These are phyloP conservation scores for Sardinella longiceps DNA, from an alignment of 2,797 vertebrate genomes.

Conservation along the genomic window DNA sequence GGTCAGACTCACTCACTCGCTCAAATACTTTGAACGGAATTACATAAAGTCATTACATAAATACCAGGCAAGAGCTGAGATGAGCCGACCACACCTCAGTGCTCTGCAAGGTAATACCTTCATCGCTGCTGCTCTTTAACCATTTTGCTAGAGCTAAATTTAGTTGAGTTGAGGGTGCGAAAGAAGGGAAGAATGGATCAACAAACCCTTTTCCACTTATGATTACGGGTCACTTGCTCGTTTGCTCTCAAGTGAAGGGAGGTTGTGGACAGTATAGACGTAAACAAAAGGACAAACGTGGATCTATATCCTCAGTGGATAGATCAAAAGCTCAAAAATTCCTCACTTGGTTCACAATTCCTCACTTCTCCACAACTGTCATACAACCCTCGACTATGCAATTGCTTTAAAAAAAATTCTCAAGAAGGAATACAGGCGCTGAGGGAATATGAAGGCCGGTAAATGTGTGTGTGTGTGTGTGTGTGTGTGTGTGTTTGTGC, in stretches of 20 bases:
- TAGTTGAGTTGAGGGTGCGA: not conserved
- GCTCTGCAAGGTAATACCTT: not conserved
- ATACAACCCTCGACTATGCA: not conserved
- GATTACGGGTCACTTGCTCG: not conserved
- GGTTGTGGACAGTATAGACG: not conserved
- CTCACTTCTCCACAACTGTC: not conserved
- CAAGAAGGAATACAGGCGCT: too few species aligned
- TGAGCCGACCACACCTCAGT: not conserved
- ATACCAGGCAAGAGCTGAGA: conserved; percentile 10
- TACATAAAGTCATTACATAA: conserved; percentile 54
- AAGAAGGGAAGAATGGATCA: not conserved
- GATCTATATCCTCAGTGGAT: not conserved
- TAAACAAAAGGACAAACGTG: not conserved
- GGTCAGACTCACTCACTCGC: conserved; percentile 36
- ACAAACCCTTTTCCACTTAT: not conserved
- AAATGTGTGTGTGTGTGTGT: not conserved
- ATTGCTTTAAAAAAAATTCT: too few species aligned
- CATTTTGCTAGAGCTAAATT: not conserved
- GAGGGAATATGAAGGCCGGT: not conserved
- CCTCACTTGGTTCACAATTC: not conserved
- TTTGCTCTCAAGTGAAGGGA: not conserved
- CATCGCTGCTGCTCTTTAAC: not conserved
- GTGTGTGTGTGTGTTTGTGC: too few species aligned
- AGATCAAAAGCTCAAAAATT: not conserved
- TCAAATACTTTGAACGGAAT: conserved; percentile 35